Base-by-base conservation (phyloP, 2,888 invertebrate species). In the Syritta pipiens region DNA sequence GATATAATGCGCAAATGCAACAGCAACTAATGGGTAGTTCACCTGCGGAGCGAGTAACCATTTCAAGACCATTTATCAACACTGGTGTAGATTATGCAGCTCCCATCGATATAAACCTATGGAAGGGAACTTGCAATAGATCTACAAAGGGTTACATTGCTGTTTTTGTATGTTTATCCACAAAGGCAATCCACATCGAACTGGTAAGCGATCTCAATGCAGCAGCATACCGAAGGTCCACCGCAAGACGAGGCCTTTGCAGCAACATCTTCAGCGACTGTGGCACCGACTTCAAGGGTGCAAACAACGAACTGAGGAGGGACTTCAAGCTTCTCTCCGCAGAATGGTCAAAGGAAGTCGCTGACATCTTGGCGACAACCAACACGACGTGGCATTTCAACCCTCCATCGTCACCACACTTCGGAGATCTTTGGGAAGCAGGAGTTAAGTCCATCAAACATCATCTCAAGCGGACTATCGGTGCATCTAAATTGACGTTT, bases 341-440 rank as follows among this genome's bases (percentile, higher is more conserved):
- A 1, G 57, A 57, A 32, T 68, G 68, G 68, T 32, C 44, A 28
- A 20, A 12, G 7, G 42, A 51, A 42, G 49, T 51, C 12, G n/a
- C 22, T 19, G 51, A 60, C 6, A 14, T 3, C 9, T 42, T 40
- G 17, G 2, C 40, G 3, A 7, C 53, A 30, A 17, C 46, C 19
- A n/a, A 62, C 37, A 17, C 57, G 55, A 28, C 44, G 17, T 86
- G 85, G 85, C 81, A 68, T 20, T 74, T 74, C n/a, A 68, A 48
- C 12, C 42, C 65, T 19, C 67, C 75, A 20, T 24, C 51, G 7
- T 55, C 75, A 10, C 67, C 67, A 7, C 57, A 75, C 37, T n/a
- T n/a, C n/a, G n/a, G n/a, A n/a, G n/a, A n/a, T n/a, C n/a, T n/a
- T n/a, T n/a, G n/a, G n/a, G n/a, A n/a, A n/a, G n/a, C n/a, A n/a